These are phyloP conservation scores for Andricus quercusramuli DNA, from an alignment of 2,888 invertebrate genomes.

Conservation along the genomic window DNA sequence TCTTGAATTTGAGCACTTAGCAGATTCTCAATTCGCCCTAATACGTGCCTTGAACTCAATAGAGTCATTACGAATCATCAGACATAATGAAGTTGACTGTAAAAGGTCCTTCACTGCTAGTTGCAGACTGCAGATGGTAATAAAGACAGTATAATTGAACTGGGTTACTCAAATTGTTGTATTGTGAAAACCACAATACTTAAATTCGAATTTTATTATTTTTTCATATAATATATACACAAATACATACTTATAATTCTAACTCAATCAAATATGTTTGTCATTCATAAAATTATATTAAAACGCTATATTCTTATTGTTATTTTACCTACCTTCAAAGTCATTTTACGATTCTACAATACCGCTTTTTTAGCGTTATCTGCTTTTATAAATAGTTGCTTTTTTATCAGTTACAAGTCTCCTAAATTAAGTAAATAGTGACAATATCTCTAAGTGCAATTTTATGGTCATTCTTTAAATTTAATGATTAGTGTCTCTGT, in stretches of 20 bases:
- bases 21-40: background rate
- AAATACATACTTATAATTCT: background rate
- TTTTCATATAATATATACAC: background rate
- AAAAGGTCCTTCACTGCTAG: slow-evolving; percentile 38
- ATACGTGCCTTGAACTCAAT: slow-evolving; percentile 67
- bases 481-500: too few relatives aligned
- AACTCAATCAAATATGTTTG: background rate
- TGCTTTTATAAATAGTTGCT: too few relatives aligned
- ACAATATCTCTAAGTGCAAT: too few relatives aligned
- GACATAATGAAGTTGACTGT: slow-evolving; percentile 63
- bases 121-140: slow-evolving; percentile 43
- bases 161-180: slow-evolving; percentile 41
- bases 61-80: slow-evolving; percentile 62
- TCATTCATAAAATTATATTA: too few relatives aligned
- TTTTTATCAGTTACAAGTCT: too few relatives aligned
- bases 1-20: background rate
- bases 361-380: too few relatives aligned
- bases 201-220: background rate
- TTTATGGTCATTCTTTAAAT: too few relatives aligned
- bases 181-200: background rate
- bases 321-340: too few relatives aligned
- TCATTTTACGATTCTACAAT: too few relatives aligned
- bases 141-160: slow-evolving; percentile 44
- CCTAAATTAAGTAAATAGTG: too few relatives aligned
- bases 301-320: too few relatives aligned